phyloP scores from a whole-genome alignment of 2,113 vertebrate species.

The Paedocypris sp. region DNA sequence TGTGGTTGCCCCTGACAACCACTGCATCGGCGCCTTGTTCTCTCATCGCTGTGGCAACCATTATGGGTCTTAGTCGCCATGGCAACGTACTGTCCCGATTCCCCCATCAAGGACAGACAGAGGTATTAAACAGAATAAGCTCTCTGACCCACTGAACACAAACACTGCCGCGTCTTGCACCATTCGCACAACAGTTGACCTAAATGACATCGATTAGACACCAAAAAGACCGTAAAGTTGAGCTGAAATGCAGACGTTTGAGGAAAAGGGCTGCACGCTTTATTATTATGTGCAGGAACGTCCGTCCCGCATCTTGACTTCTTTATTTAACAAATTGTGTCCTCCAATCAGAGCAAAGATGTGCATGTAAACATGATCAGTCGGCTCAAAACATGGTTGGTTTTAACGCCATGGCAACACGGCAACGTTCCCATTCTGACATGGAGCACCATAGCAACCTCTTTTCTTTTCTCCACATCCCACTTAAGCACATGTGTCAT shows the following conservation, averaged over 20 bases:
- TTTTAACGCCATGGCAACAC: constrained; percentile 15
- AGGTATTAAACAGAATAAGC: constrained; percentile 42
- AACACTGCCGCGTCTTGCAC: background rate
- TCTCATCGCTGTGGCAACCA: constrained; percentile 44
- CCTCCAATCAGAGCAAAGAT: background rate
- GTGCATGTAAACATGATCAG: background rate
- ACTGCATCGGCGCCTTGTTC: constrained; percentile 44
- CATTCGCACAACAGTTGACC: constrained; percentile 1
- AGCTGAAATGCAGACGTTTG: too few relatives aligned
- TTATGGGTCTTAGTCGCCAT: constrained; percentile 44
- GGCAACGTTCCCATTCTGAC: constrained; percentile 15
- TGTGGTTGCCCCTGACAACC: constrained; percentile 50
- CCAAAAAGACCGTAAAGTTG: too few relatives aligned
- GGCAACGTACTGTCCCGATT: constrained; percentile 54
- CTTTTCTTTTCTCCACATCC: constrained; percentile 11
- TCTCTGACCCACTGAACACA: constrained; percentile 26
- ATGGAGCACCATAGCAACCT: constrained; percentile 28
- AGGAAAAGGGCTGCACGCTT: too few relatives aligned
- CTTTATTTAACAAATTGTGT: background rate
- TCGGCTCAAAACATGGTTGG: background rate
- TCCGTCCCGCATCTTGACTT: too few relatives aligned
- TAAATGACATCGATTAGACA: background rate
- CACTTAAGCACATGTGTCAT: background rate
- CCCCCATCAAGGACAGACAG: constrained; percentile 54
- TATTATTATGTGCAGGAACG: too few relatives aligned